Evolutionary conservation across 2,797 vertebrate genomes (phyloP).

Genomic region (Sebastes diploproa): DNA sequence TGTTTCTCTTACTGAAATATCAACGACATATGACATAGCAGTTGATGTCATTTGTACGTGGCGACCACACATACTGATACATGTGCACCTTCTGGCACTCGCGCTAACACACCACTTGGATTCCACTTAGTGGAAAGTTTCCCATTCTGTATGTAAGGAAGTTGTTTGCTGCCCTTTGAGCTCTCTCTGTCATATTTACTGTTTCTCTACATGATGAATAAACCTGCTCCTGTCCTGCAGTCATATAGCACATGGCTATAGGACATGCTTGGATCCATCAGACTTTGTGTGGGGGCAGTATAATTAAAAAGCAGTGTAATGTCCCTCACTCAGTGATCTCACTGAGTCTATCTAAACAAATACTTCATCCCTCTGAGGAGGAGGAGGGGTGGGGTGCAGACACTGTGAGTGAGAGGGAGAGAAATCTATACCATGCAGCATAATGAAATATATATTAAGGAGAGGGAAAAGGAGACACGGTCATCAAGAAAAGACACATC

Average conservation of each 20-base stretch:
- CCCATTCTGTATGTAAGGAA: background rate
- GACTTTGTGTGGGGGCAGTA: background rate
- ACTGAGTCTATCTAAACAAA: slow-evolving; percentile 57
- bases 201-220: slow-evolving; percentile 22
- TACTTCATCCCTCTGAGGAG: slow-evolving; percentile 51
- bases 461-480: slow-evolving; percentile 12
- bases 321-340: slow-evolving; percentile 31
- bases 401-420: background rate
- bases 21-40: background rate
- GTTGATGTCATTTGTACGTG: background rate
- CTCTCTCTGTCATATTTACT: slow-evolving; percentile 10
- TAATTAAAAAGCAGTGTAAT: slow-evolving; percentile 36
- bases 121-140: slow-evolving; percentile 7
- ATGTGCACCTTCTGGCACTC: background rate
- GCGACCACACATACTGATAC: background rate
- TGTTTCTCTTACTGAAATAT: background rate
- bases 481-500: slow-evolving; percentile 3
- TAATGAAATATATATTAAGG: slow-evolving; percentile 25
- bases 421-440: background rate
- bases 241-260: background rate
- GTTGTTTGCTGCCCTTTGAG: background rate
- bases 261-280: background rate
- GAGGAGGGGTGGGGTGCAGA: background rate
- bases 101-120: background rate
- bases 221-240: slow-evolving; percentile 30